These are phyloP conservation scores for Caretta caretta DNA, from an alignment of 2,113 vertebrate species.

Conservation along the genomic window DNA sequence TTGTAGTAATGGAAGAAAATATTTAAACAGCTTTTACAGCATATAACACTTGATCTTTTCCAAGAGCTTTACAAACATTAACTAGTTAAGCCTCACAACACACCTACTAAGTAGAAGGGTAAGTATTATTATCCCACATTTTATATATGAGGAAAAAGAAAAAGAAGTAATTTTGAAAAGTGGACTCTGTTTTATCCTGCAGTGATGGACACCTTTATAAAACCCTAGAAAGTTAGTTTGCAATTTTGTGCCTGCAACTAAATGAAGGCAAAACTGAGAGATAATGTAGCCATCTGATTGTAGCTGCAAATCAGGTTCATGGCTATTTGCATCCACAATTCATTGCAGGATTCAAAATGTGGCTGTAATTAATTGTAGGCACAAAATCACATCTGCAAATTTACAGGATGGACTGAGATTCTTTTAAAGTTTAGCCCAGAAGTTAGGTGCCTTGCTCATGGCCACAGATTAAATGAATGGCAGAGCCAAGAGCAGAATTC, in stretches of 20 bases:
- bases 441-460: not conserved
- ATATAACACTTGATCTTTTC: conserved; percentile 40
- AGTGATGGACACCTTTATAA: conserved; percentile 9
- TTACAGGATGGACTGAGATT: conserved; percentile 1
- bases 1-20: conserved; percentile 23
- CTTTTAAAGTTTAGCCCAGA: conserved; percentile 19
- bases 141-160: not conserved
- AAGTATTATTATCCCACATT: not conserved
- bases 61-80: conserved; percentile 51
- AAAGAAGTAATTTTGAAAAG: not conserved
- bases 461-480: not conserved
- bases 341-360: not conserved
- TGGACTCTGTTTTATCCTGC: conserved; percentile 25
- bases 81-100: conserved; percentile 19
- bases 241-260: conserved; percentile 53
- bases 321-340: not conserved
- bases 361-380: conserved; percentile 32
- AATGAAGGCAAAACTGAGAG: conserved; percentile 13
- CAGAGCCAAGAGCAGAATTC: conserved; percentile 1
- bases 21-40: conserved; percentile 24
- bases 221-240: not conserved
- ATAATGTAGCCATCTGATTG: conserved; percentile 40
- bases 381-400: conserved; percentile 47
- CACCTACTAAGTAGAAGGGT: not conserved
- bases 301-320: conserved; percentile 25